These are phyloP conservation scores for Nothocercus julius DNA, from an alignment of 2,113 vertebrate species.

Conservation along the genomic window DNA sequence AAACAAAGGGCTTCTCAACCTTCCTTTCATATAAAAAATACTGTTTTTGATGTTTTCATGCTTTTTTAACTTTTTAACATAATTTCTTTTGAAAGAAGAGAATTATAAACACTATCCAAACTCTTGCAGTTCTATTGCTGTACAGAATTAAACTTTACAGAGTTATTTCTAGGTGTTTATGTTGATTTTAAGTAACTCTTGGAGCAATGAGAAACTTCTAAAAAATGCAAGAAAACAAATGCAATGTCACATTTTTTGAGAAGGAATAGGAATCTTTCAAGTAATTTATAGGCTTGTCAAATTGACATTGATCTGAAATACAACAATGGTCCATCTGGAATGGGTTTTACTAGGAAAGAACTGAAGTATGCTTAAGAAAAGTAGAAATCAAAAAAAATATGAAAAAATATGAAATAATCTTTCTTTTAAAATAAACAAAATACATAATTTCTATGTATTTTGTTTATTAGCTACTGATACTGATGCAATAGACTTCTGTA, in stretches of 20 bases:
- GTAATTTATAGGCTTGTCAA: no score
- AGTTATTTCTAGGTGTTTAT: neutral
- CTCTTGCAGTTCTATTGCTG: neutral
- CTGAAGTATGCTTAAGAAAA: neutral
- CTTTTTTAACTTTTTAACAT: neutral
- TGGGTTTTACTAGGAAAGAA: neutral
- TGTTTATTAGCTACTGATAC: neutral
- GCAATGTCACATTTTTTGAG: neutral
- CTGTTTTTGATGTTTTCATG: neutral
- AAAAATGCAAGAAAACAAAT: neutral
- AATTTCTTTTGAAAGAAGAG: neutral
- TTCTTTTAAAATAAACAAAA: neutral
- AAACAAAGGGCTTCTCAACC: neutral
- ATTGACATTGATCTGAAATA: neutral
- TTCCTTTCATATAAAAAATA: neutral
- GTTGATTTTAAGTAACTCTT: neutral
- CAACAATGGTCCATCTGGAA: neutral
- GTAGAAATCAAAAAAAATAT: neutral
- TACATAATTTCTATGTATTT: no score
- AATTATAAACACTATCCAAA: neutral
- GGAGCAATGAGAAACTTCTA: neutral
- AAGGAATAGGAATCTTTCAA: neutral
- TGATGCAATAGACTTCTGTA: neutral
- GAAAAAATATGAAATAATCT: neutral
- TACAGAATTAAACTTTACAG: neutral